These are phyloP conservation scores for Euphonia xanthogaster DNA, from an alignment of 2,797 vertebrate genomes.

Conservation along the genomic window DNA sequence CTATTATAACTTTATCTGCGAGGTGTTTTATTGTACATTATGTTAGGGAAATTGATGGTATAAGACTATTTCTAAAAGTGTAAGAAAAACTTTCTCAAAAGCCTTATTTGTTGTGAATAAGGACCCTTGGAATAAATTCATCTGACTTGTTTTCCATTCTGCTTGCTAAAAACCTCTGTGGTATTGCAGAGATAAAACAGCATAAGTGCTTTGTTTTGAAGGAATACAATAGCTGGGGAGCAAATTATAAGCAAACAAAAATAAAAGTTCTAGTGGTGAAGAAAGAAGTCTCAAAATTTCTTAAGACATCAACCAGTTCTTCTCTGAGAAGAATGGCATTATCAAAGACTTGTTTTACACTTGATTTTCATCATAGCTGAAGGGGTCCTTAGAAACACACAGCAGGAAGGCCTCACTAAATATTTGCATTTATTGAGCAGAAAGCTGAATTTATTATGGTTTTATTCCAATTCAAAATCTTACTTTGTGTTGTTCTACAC, in stretches of 20 bases:
- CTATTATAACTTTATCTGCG: not conserved
- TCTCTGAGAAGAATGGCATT: not conserved
- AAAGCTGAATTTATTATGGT: not conserved
- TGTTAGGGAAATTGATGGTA: not conserved
- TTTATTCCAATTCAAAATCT: not conserved
- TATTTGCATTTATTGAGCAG: not conserved
- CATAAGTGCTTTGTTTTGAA: slow-evolving; percentile 14
- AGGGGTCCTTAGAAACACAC: not conserved
- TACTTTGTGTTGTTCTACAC: not conserved
- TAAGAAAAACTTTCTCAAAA: not conserved
- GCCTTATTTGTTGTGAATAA: not conserved
- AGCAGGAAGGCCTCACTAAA: not conserved
- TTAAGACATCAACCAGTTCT: not conserved
- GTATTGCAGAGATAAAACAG: not conserved
- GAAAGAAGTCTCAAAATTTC: not conserved
- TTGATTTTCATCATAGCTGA: not conserved
- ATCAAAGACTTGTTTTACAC: not conserved
- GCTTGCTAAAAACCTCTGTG: not conserved
- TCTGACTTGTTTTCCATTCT: not conserved
- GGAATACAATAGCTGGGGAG: not conserved
- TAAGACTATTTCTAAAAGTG: not conserved
- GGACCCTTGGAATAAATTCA: not conserved
- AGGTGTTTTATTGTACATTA: not conserved
- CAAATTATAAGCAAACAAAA: not conserved
- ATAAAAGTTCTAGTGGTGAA: not conserved